Percentiles rank a stretch among this genome's conserved stretches.
phyloP scores from a whole-genome alignment of 2,797 vertebrate genomes.

The Strix occidentalis region DNA sequence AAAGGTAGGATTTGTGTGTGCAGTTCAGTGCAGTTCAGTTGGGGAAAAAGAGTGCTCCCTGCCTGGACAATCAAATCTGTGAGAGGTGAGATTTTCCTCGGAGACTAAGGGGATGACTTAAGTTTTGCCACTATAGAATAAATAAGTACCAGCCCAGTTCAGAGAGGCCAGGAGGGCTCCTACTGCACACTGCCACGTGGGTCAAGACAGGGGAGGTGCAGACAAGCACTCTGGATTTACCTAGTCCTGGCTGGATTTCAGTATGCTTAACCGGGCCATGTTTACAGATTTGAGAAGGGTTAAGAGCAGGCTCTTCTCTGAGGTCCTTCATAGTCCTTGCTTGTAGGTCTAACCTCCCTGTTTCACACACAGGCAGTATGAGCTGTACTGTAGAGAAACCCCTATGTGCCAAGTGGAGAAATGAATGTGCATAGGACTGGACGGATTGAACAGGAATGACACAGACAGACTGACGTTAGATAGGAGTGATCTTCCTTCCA shows the following conservation, averaged over 20 bases:
- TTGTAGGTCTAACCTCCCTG: not conserved
- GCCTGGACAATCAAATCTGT: not conserved
- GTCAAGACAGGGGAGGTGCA: not conserved
- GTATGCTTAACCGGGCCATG: not conserved
- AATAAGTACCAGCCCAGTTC: not conserved
- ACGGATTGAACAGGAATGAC: slow-evolving; percentile 30
- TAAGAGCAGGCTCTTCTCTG: not conserved
- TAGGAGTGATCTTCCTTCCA: not conserved
- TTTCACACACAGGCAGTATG: not conserved
- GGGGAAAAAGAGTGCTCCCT: not conserved
- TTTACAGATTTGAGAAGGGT: not conserved
- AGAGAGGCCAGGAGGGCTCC: not conserved
- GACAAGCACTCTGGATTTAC: not conserved
- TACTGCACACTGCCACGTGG: not conserved
- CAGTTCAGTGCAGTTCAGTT: not conserved
- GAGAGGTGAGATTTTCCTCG: not conserved
- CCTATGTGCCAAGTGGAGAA: not conserved
- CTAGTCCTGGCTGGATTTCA: not conserved
- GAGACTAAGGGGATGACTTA: not conserved
- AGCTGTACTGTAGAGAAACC: not conserved
- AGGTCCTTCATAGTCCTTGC: not conserved
- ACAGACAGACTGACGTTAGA: slow-evolving; percentile 29
- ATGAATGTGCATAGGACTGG: not conserved
- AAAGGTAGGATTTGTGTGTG: not conserved
- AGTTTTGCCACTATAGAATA: not conserved